Evolutionary conservation across 2,113 vertebrate species (phyloP), one percentile per base, ranked within the genome.

Genomic region (Todiramphus chloris): DNA sequence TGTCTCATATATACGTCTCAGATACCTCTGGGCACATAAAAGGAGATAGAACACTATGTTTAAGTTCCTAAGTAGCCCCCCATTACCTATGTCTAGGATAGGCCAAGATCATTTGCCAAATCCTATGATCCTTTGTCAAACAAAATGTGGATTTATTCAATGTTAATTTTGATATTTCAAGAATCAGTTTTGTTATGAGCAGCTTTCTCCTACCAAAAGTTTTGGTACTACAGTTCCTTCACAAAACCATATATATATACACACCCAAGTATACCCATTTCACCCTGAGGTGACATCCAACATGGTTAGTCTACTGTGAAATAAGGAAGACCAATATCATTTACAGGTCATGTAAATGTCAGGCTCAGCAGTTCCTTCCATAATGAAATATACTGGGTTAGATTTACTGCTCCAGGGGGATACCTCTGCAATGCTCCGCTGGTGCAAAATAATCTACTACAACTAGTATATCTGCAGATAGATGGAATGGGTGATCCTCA

Each of bases 241-340:
- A 23, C 9, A 89, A 73, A 83, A 19, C 11, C 14, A 2, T 9
- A 16, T 39, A 14, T 14, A 39, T 66, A 55, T 17, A 27, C 4
- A 41, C 12, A 46, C 3, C 0, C 8, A 62, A 56, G 51, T 43
- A 43, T 10, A 3, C 39, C 39, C 18, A 28, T 64, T 86, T 93
- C 72, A 92, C 77, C 76, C 82, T 53, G 50, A 89, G 35, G 76
- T 95, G 60, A 95, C 68, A 92, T 90, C 75, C 87, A 93, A 18
- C 39, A 37, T 75, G n/a, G 79, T 83, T 86, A 93, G 79, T 94
- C 90, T 88, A n/a, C 79, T 94, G 90, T 96, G 93, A 96, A 96
- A 95, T 90, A 81, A 92, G 75, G 88, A 51, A 94, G 79, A 72
- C 64, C 68, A 81, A 16, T 90, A 89, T 92, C 46, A 85, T 81